Evolutionary conservation across 2,797 vertebrate species (phyloP).

Genomic region (Chloroceryle inda): DNA sequence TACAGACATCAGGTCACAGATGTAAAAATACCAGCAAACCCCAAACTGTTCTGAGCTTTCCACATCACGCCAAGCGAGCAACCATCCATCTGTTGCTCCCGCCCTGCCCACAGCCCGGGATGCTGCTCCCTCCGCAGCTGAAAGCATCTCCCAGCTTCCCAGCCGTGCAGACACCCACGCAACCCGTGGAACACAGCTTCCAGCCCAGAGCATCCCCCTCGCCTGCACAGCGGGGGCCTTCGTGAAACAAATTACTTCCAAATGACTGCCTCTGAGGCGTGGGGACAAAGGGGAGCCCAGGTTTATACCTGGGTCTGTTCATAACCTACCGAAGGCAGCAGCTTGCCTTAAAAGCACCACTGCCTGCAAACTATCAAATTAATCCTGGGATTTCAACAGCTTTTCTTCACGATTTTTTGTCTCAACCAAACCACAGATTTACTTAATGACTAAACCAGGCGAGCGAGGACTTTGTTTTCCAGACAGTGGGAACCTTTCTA

Average conservation of each 20-base stretch:
- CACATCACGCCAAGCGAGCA: fast-evolving
- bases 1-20: background rate
- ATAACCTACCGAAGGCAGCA: slow-evolving; percentile 39
- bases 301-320: slow-evolving; percentile 52
- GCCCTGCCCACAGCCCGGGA: background rate
- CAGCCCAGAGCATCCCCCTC: background rate
- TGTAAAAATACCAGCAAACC: background rate
- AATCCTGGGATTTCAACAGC: slow-evolving; percentile 77
- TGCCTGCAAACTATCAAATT: slow-evolving; percentile 71
- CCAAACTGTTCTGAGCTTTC: fast-evolving
- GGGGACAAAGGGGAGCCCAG: background rate
- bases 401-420: slow-evolving; percentile 79
- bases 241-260: slow-evolving; percentile 46
- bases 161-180: background rate
- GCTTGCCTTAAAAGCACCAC: slow-evolving; percentile 32
- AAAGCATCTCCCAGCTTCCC: background rate
- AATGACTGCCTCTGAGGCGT: slow-evolving; percentile 39
- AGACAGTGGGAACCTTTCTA: slow-evolving; percentile 60
- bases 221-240: background rate
- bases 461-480: slow-evolving; percentile 65
- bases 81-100: fast-evolving
- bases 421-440: slow-evolving; percentile 76
- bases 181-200: background rate
- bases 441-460: slow-evolving; percentile 77
- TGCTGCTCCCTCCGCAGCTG: background rate